phyloP scores from a whole-genome alignment of 2,113 vertebrate genomes.

The Grammomys surdaster region DNA sequence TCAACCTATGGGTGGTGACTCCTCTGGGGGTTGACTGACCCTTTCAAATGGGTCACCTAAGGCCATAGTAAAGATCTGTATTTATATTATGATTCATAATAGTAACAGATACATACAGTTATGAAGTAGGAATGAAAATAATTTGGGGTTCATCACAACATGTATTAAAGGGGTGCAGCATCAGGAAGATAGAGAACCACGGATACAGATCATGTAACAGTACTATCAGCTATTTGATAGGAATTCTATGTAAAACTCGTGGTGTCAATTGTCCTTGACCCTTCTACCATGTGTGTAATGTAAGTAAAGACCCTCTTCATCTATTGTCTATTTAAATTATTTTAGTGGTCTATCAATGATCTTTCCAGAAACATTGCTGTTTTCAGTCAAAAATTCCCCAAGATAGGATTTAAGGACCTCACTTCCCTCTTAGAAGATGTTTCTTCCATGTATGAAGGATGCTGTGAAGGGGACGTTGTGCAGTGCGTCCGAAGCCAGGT shows the following conservation, averaged over 20 bases:
- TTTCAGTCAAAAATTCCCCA: constrained; percentile 75
- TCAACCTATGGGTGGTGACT: not conserved
- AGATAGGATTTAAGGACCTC: constrained; percentile 68
- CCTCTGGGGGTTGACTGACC: not conserved
- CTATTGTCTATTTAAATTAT: not conserved
- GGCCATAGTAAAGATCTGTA: not conserved
- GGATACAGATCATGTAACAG: not conserved
- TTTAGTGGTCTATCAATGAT: constrained; percentile 56
- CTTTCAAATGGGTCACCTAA: not conserved
- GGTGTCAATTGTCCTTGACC: not conserved
- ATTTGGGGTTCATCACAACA: not conserved
- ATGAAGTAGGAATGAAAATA: not conserved
- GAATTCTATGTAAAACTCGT: not conserved
- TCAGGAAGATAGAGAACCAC: not conserved
- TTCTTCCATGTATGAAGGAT: constrained; percentile 14
- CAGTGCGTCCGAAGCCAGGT: constrained; percentile 44
- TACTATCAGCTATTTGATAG: not conserved
- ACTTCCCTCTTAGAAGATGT: constrained; percentile 60
- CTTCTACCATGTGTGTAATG: not conserved
- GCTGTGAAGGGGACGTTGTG: constrained; percentile 65
- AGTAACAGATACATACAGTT: not conserved
- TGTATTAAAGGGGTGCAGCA: not conserved
- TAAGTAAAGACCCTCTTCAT: not conserved
- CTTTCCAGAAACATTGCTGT: constrained; percentile 65
- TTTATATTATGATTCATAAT: not conserved